Evolutionary conservation across 2,113 vertebrate species (phyloP), one percentile per base, ranked within the genome.

Genomic region (Phaethon lepturus): DNA sequence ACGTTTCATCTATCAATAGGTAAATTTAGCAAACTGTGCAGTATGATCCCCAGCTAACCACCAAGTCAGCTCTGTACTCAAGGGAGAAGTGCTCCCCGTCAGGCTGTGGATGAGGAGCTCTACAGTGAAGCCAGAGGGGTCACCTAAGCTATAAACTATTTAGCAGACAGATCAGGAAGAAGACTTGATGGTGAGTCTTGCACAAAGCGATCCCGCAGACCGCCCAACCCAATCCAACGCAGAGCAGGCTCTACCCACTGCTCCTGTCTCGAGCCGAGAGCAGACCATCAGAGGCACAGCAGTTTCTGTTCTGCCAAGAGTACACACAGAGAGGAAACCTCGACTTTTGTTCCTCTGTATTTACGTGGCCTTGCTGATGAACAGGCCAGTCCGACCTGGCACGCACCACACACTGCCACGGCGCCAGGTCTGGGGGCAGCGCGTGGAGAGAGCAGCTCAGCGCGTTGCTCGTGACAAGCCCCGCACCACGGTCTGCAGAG

Each of bases 351-450:
- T 88, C 42, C 47, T 74, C 55, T 60, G 55, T 92, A 59, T 90
- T 85, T 44, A 17, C 31, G 25, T 0, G 4, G 47, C 68, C 49
- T 58, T 13, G 68, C 40, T 13, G 2, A 8, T 6, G 84, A 45
- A 4, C 40, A 28, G 75, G 69, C n/a, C 49, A 17, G 52, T 9
- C 60, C 3, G 72, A 91, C 93, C 90, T 20, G 45, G 79, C 79
- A 45, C 3, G 0, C 17, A 23, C 44, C 38, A 31, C 24, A 11
- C 52, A 15, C 2, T 2, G 16, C 47, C 47, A 25, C 0, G 0
- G 50, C 52, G 29, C 78, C 69, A 11, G 75, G 18, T 4, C n/a
- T 1, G 3, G 23, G 38, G 25, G 28, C 38, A 55, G 50, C 4
- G 9, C 6, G 0, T 10, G 45, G 17, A 14, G 45, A 23, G 64